A percentile compares a stretch with the other conserved stretches of the same genome.
phyloP scores from a whole-genome alignment of 1,140 invertebrate species.

The Hetaerina americana region DNA sequence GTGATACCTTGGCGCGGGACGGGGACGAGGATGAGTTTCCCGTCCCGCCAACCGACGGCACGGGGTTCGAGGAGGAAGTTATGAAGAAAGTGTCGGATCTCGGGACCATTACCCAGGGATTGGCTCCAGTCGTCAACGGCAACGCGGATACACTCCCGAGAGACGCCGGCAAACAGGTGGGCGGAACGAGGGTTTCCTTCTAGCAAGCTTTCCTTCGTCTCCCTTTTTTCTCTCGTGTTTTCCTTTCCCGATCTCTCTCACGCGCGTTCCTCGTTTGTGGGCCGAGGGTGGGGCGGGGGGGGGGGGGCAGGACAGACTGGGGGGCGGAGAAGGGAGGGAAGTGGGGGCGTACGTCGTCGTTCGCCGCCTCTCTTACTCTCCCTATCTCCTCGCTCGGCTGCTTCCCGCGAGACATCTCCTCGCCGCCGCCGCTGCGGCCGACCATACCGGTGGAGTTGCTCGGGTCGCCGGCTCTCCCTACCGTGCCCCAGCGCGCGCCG shows the following conservation, averaged over 20 bases:
- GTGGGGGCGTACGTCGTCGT: background rate
- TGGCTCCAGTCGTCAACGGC: background rate
- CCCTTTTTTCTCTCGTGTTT: background rate
- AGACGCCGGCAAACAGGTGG: background rate
- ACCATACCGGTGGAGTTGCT: too few relatives aligned
- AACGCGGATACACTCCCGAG: background rate
- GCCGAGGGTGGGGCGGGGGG: too few relatives aligned
- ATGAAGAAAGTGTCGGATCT: background rate
- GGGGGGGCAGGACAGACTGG: background rate
- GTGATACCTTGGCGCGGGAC: background rate
- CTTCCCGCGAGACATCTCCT: too few relatives aligned
- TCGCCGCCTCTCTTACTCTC: too few relatives aligned
- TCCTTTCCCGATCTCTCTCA: background rate
- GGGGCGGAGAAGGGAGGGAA: background rate
- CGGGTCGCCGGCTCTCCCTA: too few relatives aligned
- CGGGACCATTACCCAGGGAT: background rate
- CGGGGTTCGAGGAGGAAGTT: background rate
- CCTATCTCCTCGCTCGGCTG: too few relatives aligned
- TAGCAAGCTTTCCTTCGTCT: too few relatives aligned
- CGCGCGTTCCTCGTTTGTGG: too few relatives aligned
- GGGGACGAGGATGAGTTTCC: background rate
- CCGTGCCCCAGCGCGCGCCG: too few relatives aligned
- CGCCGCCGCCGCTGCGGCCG: too few relatives aligned
- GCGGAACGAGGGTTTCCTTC: too few relatives aligned
- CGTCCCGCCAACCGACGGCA: background rate